Evolutionary conservation across 37 sponge, comb jelly and placozoan genomes (phyloP).

Genomic region (Aplysina aerophoba): DNA sequence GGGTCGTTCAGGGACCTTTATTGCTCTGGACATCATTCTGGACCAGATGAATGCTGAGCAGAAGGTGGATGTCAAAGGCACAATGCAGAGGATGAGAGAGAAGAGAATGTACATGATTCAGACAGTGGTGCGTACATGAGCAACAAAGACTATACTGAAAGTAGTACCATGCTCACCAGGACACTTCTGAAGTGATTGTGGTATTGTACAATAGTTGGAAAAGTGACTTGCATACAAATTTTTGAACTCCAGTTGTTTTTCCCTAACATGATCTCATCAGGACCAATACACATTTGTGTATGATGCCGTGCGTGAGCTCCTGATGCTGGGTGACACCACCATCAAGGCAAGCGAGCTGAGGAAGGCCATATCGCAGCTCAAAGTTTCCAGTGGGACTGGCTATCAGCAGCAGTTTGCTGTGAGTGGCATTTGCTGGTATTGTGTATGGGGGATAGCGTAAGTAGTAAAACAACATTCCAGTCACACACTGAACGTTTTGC

Average conservation of each 20-base stretch:
- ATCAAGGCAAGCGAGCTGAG: slow-evolving; percentile 37
- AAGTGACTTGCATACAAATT: too few species aligned
- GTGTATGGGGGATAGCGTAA: too few species aligned
- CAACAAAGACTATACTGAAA: not conserved
- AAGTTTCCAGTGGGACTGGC: slow-evolving; percentile 42
- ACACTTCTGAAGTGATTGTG: too few species aligned
- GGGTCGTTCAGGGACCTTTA: slow-evolving; percentile 75
- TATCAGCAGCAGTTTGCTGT: slow-evolving; percentile 61
- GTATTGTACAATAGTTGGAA: too few species aligned
- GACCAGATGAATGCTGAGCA: slow-evolving; percentile 54
- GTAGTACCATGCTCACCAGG: not conserved
- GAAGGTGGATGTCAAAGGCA: slow-evolving; percentile 45
- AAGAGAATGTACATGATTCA: slow-evolving; percentile 78
- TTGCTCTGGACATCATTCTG: slow-evolving; percentile 64
- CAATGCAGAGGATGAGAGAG: slow-evolving; percentile 52
- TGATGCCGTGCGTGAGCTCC: slow-evolving; percentile 65
- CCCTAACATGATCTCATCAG: slow-evolving; percentile 7
- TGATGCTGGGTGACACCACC: slow-evolving; percentile 71
- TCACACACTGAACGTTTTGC: too few species aligned
- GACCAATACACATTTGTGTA: slow-evolving; percentile 74
- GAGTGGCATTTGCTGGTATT: too few species aligned
- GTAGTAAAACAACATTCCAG: too few species aligned
- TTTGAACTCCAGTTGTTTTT: too few species aligned
- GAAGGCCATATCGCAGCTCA: slow-evolving; percentile 20
- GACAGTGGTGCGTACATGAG: slow-evolving; percentile 39